phyloP scores from a whole-genome alignment of 1,140 invertebrate species.

The Trichoplusia ni region DNA sequence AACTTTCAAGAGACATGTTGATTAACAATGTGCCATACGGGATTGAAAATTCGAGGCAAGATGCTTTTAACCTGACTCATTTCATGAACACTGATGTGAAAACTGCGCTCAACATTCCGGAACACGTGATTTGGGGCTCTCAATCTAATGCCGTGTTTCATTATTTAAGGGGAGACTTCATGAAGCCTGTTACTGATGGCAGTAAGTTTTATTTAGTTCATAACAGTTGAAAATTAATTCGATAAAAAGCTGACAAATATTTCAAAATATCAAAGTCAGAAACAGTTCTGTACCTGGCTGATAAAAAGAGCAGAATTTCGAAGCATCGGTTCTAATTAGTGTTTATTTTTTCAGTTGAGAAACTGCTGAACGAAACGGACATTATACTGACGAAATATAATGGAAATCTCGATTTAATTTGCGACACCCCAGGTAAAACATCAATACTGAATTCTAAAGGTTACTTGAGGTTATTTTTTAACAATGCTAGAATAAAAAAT shows the following conservation, averaged over 20 bases:
- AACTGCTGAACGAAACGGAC: slow-evolving; percentile 86
- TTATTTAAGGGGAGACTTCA: slow-evolving; percentile 87
- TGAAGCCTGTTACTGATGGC: slow-evolving; percentile 90
- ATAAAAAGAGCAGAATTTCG: no score
- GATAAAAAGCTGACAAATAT: no score
- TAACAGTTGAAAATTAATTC: slow-evolving; percentile 5
- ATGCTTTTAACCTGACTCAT: slow-evolving; percentile 49
- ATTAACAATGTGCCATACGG: slow-evolving; percentile 45
- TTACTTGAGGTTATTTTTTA: no score
- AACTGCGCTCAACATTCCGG: slow-evolving; percentile 84
- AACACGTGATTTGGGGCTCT: slow-evolving; percentile 84
- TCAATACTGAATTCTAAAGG: neutral
- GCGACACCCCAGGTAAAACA: slow-evolving; percentile 65
- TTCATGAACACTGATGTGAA: slow-evolving; percentile 89
- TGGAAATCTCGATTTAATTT: slow-evolving; percentile 83
- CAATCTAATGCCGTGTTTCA: slow-evolving; percentile 85
- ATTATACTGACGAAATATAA: slow-evolving; percentile 86
- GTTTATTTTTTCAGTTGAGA: slow-evolving; percentile 83
- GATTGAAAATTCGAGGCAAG: slow-evolving; percentile 29
- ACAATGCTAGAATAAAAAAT: no score
- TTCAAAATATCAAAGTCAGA: no score
- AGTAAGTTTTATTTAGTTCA: no score
- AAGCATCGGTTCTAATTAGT: slow-evolving; percentile 14
- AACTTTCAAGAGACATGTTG: slow-evolving; percentile 55
- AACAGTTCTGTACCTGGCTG: no score